Evolutionary conservation across 2,113 vertebrate species (phyloP), one percentile per base, ranked within the genome.

Genomic region (Melospiza georgiana): DNA sequence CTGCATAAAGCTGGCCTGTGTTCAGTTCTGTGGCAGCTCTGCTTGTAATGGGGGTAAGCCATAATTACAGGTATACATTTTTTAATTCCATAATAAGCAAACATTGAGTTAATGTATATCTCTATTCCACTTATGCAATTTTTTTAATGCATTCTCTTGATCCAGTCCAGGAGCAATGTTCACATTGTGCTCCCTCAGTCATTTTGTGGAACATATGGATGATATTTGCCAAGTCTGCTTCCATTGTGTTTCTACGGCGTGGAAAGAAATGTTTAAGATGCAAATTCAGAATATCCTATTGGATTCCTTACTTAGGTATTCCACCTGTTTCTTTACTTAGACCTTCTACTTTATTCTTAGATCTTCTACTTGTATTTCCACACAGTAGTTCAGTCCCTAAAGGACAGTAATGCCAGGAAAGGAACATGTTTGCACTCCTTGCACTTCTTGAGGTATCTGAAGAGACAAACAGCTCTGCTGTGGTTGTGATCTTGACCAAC

Each of bases 81-180:
- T 96, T 97, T 96, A 93, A 89, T 95, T 95, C 88, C 83, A 76
- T 94, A 87, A 52, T 76, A 90, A 96, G 93, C 91, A 96, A 92
- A 96, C 96, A 76, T 85, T 61, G 92, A 96, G 82, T 90, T 94
- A 91, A 89, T 76, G 73, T 92, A 51, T 57, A 93, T 94, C 69
- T 24, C 41, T 54, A 76, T 92, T 89, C 81, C 48, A 35, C 72
- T 94, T 84, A 11, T 0, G 9, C 77, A 44, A 67, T 71, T 90
- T 89, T 87, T 89, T 65, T n/a, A 89, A 81, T 77, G 80, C 2
- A 1, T 85, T 91, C 61, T 78, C 62, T 91, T 88, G 93, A 87
- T 81, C 78, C 87, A 63, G 54, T 27, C 76, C 88, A 87, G 77
- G 54, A 84, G 52, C 71, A 72, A 75, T 33, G 52, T 61, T 90